Base-by-base conservation (phyloP, 2,888 invertebrate species). In the Leptodirus hochenwartii region DNA sequence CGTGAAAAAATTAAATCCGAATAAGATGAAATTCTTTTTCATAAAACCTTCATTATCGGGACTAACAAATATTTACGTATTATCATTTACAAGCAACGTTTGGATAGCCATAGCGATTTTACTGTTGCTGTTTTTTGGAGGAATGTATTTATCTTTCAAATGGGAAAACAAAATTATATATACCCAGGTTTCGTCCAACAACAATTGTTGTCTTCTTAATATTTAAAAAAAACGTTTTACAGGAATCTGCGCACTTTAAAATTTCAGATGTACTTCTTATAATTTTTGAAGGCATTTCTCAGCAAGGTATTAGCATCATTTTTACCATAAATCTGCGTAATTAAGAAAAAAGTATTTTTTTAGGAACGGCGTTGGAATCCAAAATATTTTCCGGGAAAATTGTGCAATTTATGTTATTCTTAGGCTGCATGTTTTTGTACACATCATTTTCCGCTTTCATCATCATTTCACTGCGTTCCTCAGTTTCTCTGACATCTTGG, bases 401-500 rank as follows among this genome's bases (percentile, higher is more conserved):
- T 14, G 48, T 58, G 9, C 46, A 56, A 4, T 41, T 62, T 24
- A 46, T 56, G 37, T 41, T 57, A 5, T 47, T 59, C 14, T 37
- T 59, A 2, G 47, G 54, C 0, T 50, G 53, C 6, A 44, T 62
- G 31, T 59, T 58, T 34, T 41, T 62, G 5, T 61, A 58, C 37
- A 56, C 58, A 1, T 53, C 61, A 0, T 62, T 59, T 38, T 56
- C 61, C 3, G 61, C 59, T 3, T 58, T 58, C 37, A 60, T 62
- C 29, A 57, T 62, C 8, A 58, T 58, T 4, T 44, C 62, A n/a
- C 46, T 62, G 6, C 59, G 59, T 39, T 56, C 62, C 0, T 54
- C 59, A 3, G 43, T 47, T 4, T 50, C 54, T 5, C 53, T 63
- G 25, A 49, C 46, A 17, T 53, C 52, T 2, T 29, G 54, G 3